Percentiles rank a stretch among this genome's conserved stretches.
These are phyloP conservation scores for Drosophila watanabei DNA, from an alignment of 1,140 invertebrate genomes.

Conservation along the genomic window DNA sequence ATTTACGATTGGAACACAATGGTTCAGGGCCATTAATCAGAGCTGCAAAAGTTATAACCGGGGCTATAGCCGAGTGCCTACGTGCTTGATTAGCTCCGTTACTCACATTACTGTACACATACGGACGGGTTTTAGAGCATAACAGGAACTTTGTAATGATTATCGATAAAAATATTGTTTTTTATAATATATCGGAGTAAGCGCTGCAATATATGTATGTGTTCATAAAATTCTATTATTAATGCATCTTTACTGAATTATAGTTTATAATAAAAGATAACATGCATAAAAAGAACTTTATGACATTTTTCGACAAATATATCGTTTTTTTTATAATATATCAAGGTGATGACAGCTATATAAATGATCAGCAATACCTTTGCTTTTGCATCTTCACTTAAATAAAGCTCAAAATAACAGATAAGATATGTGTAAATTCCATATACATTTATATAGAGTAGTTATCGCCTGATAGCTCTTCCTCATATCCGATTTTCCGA, in stretches of 20 bases:
- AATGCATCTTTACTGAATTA: background rate
- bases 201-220: background rate
- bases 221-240: background rate
- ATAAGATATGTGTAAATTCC: background rate
- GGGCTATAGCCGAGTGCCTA: conserved; percentile 55
- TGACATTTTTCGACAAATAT: background rate
- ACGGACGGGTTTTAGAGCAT: background rate
- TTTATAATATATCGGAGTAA: background rate
- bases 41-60: conserved; percentile 23
- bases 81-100: conserved; percentile 69
- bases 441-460: background rate
- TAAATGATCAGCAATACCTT: background rate
- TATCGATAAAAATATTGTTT: background rate
- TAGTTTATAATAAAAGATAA: too few relatives aligned
- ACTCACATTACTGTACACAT: conserved; percentile 45
- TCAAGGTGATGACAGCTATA: background rate
- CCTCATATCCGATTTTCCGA: background rate
- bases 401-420: background rate
- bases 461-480: background rate
- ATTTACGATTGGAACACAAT: conserved; percentile 77
- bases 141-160: too few relatives aligned
- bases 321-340: background rate
- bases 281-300: background rate
- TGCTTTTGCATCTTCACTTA: background rate
- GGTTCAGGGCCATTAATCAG: conserved; percentile 79